phyloP scores from a whole-genome alignment of 2,888 invertebrate species.

The Danaus chrysippus region DNA sequence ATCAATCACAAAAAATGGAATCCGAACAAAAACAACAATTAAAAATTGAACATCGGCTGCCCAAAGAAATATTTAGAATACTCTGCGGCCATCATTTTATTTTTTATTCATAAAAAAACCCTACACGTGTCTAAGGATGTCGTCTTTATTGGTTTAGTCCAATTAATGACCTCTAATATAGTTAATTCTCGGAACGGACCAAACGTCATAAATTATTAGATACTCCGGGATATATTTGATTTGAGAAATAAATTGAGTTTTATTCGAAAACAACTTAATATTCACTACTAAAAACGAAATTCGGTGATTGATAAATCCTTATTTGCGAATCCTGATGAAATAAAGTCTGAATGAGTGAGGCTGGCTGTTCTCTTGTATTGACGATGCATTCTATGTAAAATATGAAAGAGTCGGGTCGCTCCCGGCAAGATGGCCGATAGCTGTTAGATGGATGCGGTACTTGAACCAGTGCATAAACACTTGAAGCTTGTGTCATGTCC shows the following conservation, averaged over 20 bases:
- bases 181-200: constrained; percentile 58
- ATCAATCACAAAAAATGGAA: constrained; percentile 78
- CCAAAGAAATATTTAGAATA: constrained; percentile 76
- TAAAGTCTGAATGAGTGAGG: constrained; percentile 70
- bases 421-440: constrained; percentile 34
- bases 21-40: constrained; percentile 78
- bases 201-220: constrained; percentile 57
- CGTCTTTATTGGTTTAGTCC: constrained; percentile 75
- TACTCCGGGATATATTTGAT: constrained; percentile 19
- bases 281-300: not conserved
- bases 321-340: constrained; percentile 67
- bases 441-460: constrained; percentile 54
- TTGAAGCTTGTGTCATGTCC: constrained; percentile 29
- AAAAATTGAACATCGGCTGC: constrained; percentile 58
- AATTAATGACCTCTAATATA: constrained; percentile 71
- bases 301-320: constrained; percentile 41
- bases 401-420: constrained; percentile 61
- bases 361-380: constrained; percentile 58
- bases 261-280: constrained; percentile 6
- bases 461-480: constrained; percentile 33
- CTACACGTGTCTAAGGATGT: constrained; percentile 70
- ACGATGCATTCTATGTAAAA: constrained; percentile 77
- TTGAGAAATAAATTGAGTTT: not conserved
- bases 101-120: constrained; percentile 39
- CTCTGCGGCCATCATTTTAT: constrained; percentile 39